Evolutionary conservation across 2,113 vertebrate species (phyloP), one percentile per base, ranked within the genome.

Genomic region (Anseranas semipalmata): DNA sequence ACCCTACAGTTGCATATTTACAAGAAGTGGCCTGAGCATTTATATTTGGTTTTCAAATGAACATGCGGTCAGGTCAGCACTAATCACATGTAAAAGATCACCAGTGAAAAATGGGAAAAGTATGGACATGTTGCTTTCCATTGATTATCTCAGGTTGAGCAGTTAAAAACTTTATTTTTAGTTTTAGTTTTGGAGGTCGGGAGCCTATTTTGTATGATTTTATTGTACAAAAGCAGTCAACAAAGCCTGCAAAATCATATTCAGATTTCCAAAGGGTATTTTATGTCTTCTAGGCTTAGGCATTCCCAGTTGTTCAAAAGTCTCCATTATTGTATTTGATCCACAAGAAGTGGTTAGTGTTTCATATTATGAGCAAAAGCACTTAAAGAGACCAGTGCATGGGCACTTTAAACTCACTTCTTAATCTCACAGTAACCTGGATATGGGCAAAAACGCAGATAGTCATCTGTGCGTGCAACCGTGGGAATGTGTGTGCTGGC

Each of bases 401-500:
- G 9, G 20, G 18, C 80, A 43, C 52, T 92, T 95, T 45, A 95
- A 89, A 91, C 56, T 71, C 32, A 32, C 22, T n/a, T 78, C 59
- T 89, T 78, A 71, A 65, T 77, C 60, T 22, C 20, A 41, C 65
- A 67, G 22, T 59, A 92, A 60, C 60, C 35, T 72, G 70, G 17
- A 39, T 85, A 43, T 25, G 41, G 77, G 70, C 45, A 60, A 83
- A 85, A 84, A 82, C 0, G 1, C 7, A 30, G 35, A 50, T 12
- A 81, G 65, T 78, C 76, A 59, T 78, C 52, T 75, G 28, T 59
- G 41, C 0, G 0, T 24, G 30, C 0, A 5, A 67, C 66, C 63
- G 77, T 87, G 87, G 80, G 91, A 95, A 84, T 33, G 60, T 70
- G 77, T 95, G 80, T 82, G 39, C 85, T 91, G 77, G 87, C 80